Percentiles rank a stretch among this genome's conserved stretches.
Evolutionary conservation across 2,113 vertebrate genomes (phyloP).

Genomic region (Coryphaenoides rupestris): DNA sequence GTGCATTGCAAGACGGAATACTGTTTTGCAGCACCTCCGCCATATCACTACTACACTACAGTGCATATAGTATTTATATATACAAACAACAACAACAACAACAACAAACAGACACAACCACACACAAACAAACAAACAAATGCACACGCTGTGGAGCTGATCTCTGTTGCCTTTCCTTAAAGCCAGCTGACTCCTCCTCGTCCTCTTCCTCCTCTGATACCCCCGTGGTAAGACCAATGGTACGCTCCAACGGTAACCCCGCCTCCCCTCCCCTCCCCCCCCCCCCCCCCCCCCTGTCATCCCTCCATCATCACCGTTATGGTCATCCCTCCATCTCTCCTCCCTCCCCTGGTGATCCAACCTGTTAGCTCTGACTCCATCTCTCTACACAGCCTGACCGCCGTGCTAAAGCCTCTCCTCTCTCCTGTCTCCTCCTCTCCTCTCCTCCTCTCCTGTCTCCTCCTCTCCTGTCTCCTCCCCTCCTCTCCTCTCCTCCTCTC

Average conservation of each 20-base stretch:
- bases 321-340: constrained; percentile 41
- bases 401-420: background rate
- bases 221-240: constrained; percentile 96
- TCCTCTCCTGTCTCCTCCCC: background rate
- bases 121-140: background rate
- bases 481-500: too few relatives aligned
- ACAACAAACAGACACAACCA: too few relatives aligned
- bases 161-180: constrained; percentile 99
- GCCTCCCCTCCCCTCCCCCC: constrained; percentile 3
- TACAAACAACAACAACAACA: too few relatives aligned
- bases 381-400: background rate
- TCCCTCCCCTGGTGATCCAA: constrained; percentile 43
- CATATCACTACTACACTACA: too few relatives aligned
- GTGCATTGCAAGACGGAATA: background rate
- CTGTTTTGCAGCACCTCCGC: too few relatives aligned
- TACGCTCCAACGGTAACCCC: constrained; percentile 78
- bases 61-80: too few relatives aligned
- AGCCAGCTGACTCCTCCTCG: constrained; percentile 94
- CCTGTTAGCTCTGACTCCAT: constrained; percentile 23
- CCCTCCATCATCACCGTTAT: too few relatives aligned
- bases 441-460: constrained; percentile 6
- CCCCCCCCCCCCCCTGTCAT: constrained; percentile 5
- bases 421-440: background rate
- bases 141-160: constrained; percentile 75
- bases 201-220: constrained; percentile 83